Evolutionary conservation across 2,113 vertebrate species (phyloP).

Genomic region (Salvator merianae): DNA sequence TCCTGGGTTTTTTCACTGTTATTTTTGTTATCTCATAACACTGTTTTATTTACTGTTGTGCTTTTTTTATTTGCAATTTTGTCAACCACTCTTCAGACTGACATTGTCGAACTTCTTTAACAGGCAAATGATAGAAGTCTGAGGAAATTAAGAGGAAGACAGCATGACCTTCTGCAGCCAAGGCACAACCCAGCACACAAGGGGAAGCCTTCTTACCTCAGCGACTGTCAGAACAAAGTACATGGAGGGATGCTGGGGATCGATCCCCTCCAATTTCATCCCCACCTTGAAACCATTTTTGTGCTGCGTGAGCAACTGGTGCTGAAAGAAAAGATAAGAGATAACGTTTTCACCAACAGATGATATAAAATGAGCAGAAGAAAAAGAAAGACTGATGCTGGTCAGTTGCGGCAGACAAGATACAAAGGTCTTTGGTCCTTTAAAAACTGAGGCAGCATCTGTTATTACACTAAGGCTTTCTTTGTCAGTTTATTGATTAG

Average conservation of each 20-base stretch:
- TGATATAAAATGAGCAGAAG: conserved; percentile 5
- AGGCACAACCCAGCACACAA: background rate
- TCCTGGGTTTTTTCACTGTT: background rate
- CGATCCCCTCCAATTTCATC: conserved; percentile 98
- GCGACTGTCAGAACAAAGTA: conserved; percentile 97
- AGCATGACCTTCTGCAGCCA: background rate
- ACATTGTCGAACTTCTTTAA: background rate
- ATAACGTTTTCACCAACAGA: background rate
- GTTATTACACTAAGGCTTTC: background rate
- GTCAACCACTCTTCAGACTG: background rate
- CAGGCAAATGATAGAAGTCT: background rate
- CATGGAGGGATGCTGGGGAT: conserved; percentile 96
- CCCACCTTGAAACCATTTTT: conserved; percentile 92
- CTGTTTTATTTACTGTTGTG: background rate
- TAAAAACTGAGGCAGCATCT: background rate
- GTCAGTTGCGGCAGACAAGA: no score
- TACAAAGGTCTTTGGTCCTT: background rate
- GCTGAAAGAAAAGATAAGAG: conserved; percentile 61
- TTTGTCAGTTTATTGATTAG: no score
- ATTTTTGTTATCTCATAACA: background rate
- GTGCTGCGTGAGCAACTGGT: conserved; percentile 79
- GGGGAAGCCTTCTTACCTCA: conserved; percentile 79
- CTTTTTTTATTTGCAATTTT: background rate
- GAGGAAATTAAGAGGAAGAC: background rate
- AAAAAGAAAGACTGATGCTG: background rate